Percentiles rank a stretch among this genome's conserved stretches.
Evolutionary conservation across 2,113 vertebrate genomes (phyloP).

Genomic region (Cathartes aura): DNA sequence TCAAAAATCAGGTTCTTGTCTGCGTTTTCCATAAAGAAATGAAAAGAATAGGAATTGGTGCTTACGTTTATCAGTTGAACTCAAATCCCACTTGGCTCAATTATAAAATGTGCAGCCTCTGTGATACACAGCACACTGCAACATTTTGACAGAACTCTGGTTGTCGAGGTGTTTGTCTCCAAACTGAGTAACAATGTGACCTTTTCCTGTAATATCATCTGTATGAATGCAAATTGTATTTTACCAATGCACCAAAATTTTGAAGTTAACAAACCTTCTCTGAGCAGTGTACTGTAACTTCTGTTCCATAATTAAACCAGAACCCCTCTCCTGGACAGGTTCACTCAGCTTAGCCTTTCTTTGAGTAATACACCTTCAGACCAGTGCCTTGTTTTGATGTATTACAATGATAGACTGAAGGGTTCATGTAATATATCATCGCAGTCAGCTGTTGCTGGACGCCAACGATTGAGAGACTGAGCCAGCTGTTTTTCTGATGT

Average conservation of each 20-base stretch:
- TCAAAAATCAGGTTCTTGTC: not conserved
- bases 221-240: not conserved
- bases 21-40: not conserved
- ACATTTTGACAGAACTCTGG: not conserved
- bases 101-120: not conserved
- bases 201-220: not conserved
- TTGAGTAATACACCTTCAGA: conserved; percentile 79
- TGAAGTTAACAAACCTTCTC: conserved; percentile 19
- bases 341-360: conserved; percentile 60
- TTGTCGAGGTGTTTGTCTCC: not conserved
- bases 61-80: not conserved
- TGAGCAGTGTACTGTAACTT: conserved; percentile 48
- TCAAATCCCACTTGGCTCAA: not conserved
- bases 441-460: conserved; percentile 65
- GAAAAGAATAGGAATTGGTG: not conserved
- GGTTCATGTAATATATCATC: conserved; percentile 66
- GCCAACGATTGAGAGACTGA: conserved; percentile 68
- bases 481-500: conserved; percentile 68
- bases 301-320: conserved; percentile 62
- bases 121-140: not conserved
- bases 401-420: conserved; percentile 65
- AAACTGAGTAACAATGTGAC: not conserved
- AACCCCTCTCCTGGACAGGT: conserved; percentile 35
- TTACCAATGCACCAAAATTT: conserved; percentile 4
- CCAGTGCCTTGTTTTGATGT: conserved; percentile 70